Evolutionary conservation across 2,888 invertebrate genomes (phyloP), one percentile per base, ranked within the genome.

Genomic region (Drosophila nigritarsus): DNA sequence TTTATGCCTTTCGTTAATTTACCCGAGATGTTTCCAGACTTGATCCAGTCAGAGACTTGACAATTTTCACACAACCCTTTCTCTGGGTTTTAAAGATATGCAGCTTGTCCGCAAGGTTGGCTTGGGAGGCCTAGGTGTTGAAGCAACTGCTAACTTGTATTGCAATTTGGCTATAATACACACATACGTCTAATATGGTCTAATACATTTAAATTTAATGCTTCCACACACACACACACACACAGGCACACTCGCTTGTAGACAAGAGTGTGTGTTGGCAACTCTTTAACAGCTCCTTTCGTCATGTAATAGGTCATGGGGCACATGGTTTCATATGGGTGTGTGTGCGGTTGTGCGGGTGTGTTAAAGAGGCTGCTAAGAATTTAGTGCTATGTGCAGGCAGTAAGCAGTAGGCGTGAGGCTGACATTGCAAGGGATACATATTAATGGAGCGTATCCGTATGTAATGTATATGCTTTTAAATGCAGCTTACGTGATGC

Each of bases 391-490:
- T 34, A 53, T 61, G 55, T 61, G 55, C 60, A 71, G 49, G 24
- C 34, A 40, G 24, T 45, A 45, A 29, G 56, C 72, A 70, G 87
- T 90, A 90, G 90, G 90, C 87, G 78, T 80, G 78, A 77, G 69
- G 65, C 71, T 62, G 71, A 84, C 85, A 80, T 83, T 83, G 82
- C 85, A 83, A 89, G 79, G 87, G 88, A 88, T 91, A 88, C 87
- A 88, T 91, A 87, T 88, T 87, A 90, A 87, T 87, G 90, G 87
- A 90, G 91, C 91, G 81, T 83, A 90, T 91, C 89, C 83, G 75
- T 89, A 83, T 87, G 90, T 90, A 87, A 91, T 90, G 87, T 90
- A 85, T 85, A 87, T 90, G 86, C 82, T 83, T 81, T 85, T 83
- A 90, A 86, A 90, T 87, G 89, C 87, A 90, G 90, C 90, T 90